A percentile compares a stretch with the other conserved stretches of the same genome.
Evolutionary conservation across 2,113 vertebrate genomes (phyloP).

Genomic region (Myotis davidii): DNA sequence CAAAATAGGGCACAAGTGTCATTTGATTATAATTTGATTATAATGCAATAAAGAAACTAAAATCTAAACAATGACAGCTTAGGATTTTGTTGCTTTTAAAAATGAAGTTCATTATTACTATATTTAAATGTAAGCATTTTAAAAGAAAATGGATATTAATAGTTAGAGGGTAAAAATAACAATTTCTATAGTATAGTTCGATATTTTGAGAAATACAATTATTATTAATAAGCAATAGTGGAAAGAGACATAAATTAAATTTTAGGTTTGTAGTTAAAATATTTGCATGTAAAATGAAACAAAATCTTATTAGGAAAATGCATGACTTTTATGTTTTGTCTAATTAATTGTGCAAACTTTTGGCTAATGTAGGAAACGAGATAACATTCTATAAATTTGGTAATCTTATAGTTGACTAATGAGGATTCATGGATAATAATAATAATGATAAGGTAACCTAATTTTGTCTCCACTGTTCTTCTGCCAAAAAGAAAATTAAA

Average conservation of each 20-base stretch:
- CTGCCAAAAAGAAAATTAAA: not conserved
- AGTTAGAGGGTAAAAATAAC: not conserved
- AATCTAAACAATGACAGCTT: not conserved
- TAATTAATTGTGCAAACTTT: not conserved
- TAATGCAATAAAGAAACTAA: not conserved
- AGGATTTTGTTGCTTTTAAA: not conserved
- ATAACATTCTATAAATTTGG: not conserved
- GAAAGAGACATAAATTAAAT: not conserved
- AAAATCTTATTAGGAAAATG: not conserved
- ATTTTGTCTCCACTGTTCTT: not conserved
- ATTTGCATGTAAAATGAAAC: not conserved
- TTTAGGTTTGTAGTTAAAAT: not conserved
- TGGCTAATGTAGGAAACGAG: not conserved
- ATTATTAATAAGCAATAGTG: not conserved
- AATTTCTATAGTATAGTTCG: not conserved
- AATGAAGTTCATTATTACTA: not conserved
- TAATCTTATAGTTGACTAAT: not conserved
- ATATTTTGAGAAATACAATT: not conserved
- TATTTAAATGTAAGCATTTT: not conserved
- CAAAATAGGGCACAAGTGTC: not conserved
- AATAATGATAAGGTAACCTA: not conserved
- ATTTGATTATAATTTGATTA: not conserved
- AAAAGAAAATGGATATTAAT: not conserved
- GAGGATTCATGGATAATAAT: not conserved
- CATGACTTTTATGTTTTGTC: not conserved